Base-by-base conservation (phyloP, 2,797 vertebrate species). In the Masticophis lateralis region DNA sequence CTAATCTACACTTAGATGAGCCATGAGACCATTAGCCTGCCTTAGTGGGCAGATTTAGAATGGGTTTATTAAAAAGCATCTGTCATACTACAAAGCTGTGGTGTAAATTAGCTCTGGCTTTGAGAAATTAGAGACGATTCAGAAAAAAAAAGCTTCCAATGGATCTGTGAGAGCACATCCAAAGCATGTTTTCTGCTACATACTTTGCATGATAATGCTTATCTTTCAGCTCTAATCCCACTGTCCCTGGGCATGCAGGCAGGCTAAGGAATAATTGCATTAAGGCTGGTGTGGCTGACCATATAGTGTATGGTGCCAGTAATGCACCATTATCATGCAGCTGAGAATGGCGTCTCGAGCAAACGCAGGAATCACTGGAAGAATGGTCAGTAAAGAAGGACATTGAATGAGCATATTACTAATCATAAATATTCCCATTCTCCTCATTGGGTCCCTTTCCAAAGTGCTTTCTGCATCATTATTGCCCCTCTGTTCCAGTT, bases 261-360 rank as follows among this genome's bases (percentile, higher is more conserved):
- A 0, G 12, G 90, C 79, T 89, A 89, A 0, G 2, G 86, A 47
- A 87, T 0, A 55, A 63, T 27, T 90, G 86, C 59, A 0, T 92
- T 95, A 94, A 92, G 83, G 90, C 86, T 74, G 69, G 18, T 63
- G 79, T 86, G 4, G 3, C 63, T 8, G 0, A n/a, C 90, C 51
- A 0, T 0, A 59, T 0, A 0, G 63, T 55, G 0, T 0, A 7
- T 0, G 1, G 87, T 32, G 92, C 27, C 43, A 55, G 28, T 28
- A n/a, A 27, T 2, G 0, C 0, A 47, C 91, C 37, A 83, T 6
- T 0, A 20, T 94, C 47, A 47, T 8, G 86, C 25, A 86, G 22
- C 27, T 66, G 25, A 87, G 47, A 93, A n/a, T 27, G 28, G 53
- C 88, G 57, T 22, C 3, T 66, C 16, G 14, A 55, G 12, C 9